Conservation (phyloP, 2,888 invertebrate species). For the Coremacera marginata region DNA sequence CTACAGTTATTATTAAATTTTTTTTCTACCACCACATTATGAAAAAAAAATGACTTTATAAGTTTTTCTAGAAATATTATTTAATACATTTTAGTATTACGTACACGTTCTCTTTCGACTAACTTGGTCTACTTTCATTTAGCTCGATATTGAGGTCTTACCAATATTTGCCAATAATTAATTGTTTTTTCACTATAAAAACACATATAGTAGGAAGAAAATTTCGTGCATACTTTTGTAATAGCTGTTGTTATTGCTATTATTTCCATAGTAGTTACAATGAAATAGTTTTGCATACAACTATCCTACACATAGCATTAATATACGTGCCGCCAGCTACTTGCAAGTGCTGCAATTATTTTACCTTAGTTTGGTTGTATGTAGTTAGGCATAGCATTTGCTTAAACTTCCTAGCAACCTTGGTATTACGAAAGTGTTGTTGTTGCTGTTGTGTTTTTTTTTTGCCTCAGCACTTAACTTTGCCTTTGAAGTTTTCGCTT, state of each 20-base stretch:
- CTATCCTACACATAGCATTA: background rate
- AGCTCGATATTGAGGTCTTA: background rate
- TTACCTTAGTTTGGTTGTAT: background rate
- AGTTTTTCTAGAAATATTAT: background rate
- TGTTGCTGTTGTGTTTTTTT: background rate
- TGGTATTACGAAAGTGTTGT: slow-evolving; percentile 19
- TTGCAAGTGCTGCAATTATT: background rate
- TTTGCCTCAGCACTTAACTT: background rate
- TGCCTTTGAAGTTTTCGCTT: slow-evolving; percentile 26
- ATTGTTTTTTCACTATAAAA: slow-evolving; percentile 8
- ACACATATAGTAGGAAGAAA: slow-evolving; percentile 34
- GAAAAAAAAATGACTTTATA: background rate
- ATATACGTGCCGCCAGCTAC: background rate
- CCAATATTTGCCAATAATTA: slow-evolving; percentile 34
- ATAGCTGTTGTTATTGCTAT: background rate
- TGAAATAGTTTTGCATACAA: slow-evolving; percentile 19
- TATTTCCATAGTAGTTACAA: background rate
- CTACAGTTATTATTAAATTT: background rate
- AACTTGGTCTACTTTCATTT: slow-evolving; percentile 32
- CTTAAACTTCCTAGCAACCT: slow-evolving; percentile 31
- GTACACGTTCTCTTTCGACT: background rate
- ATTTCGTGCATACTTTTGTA: slow-evolving; percentile 18
- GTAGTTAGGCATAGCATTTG: background rate
- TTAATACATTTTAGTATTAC: background rate
- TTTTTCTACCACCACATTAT: background rate